These are phyloP conservation scores for Aproaerema taeniolella DNA, from an alignment of 2,888 invertebrate species.

Conservation along the genomic window DNA sequence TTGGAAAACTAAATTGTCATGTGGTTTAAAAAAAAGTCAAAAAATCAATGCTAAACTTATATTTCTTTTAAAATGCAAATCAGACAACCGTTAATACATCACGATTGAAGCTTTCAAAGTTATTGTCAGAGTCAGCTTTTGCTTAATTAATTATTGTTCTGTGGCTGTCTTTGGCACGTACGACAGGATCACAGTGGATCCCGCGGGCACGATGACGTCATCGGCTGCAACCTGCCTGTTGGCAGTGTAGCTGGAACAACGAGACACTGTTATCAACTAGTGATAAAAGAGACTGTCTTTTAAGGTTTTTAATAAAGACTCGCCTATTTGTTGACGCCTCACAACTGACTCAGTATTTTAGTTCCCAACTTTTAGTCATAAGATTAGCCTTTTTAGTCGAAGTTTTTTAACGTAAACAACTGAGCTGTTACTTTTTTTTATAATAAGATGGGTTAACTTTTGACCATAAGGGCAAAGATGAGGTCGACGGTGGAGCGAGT, in stretches of 20 bases:
- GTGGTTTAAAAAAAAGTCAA: slow-evolving; percentile 9
- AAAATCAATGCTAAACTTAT: no score
- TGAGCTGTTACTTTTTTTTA: no score
- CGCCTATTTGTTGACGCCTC: no score
- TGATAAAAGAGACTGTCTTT: no score
- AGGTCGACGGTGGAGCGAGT: no score
- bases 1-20: not conserved
- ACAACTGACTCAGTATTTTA: no score
- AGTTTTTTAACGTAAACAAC: no score
- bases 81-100: slow-evolving; percentile 21
- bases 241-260: slow-evolving; percentile 72
- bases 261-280: no score
- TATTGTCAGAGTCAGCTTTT: not conserved
- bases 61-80: slow-evolving; percentile 48
- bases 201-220: slow-evolving; percentile 77
- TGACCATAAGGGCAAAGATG: no score
- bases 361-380: no score
- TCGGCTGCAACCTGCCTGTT: slow-evolving; percentile 54
- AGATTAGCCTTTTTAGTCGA: not conserved
- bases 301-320: no score
- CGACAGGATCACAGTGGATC: slow-evolving; percentile 81
- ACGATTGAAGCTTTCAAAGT: slow-evolving; percentile 11
- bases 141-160: slow-evolving; percentile 31
- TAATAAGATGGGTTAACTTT: no score
- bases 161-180: slow-evolving; percentile 78